Evolutionary conservation across 2,888 invertebrate species (phyloP).

Genomic region (Corbicula japonica): DNA sequence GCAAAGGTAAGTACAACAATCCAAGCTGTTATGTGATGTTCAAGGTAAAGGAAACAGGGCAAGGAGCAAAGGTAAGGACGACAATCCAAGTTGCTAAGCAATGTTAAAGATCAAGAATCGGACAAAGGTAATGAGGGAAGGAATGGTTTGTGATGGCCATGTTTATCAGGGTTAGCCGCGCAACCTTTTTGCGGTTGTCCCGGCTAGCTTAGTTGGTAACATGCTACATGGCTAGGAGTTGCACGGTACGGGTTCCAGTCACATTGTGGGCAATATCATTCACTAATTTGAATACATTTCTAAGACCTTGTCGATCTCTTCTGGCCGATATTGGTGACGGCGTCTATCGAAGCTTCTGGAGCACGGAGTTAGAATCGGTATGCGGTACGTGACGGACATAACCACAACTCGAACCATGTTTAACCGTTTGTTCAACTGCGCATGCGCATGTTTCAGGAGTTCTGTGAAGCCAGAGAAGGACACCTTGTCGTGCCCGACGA

Average conservation of each 20-base stretch:
- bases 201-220: too few relatives aligned
- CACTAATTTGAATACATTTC: not conserved
- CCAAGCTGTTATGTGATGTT: not conserved
- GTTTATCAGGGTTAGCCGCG: too few relatives aligned
- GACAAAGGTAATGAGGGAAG: conserved; percentile 48
- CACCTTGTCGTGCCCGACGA: conserved; percentile 47
- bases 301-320: too few relatives aligned
- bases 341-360: too few relatives aligned
- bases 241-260: not conserved
- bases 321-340: too few relatives aligned
- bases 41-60: conserved; percentile 39
- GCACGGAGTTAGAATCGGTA: too few relatives aligned
- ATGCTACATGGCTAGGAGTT: not conserved
- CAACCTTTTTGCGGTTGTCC: too few relatives aligned
- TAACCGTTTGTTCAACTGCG: too few relatives aligned
- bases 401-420: too few relatives aligned
- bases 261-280: not conserved
- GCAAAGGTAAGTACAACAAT: conserved; percentile 36
- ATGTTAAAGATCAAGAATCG: conserved; percentile 16
- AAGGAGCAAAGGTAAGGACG: conserved; percentile 41
- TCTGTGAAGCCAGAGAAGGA: conserved; percentile 45
- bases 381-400: too few relatives aligned
- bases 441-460: conserved; percentile 12
- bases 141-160: too few relatives aligned
- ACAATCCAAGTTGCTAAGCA: not conserved